Conservation (phyloP, 2,797 vertebrate species). For the Mus spretus region DNA sequence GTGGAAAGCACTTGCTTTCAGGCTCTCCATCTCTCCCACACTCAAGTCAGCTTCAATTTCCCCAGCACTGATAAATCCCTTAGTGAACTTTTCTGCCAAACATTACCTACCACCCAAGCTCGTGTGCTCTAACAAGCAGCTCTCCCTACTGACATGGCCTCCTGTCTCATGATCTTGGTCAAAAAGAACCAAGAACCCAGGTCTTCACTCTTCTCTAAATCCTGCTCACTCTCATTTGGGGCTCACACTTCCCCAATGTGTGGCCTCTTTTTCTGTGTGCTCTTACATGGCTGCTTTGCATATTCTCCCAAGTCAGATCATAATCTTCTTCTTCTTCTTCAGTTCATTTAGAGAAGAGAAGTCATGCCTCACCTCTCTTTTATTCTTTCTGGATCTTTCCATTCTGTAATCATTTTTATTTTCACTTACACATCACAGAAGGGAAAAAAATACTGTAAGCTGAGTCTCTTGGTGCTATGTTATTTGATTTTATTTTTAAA, state of each 20-base stretch:
- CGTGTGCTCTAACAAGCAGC: background rate
- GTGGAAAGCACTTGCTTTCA: background rate
- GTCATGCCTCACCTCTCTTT: background rate
- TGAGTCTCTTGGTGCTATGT: background rate
- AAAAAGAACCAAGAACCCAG: background rate
- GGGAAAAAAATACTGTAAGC: conserved; percentile 19
- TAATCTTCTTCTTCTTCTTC: background rate
- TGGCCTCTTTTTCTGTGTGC: background rate
- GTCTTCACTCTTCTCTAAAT: background rate
- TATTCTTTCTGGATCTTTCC: background rate
- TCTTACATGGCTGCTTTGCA: background rate
- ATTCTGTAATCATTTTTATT: conserved; percentile 22
- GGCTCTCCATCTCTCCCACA: background rate
- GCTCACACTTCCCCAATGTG: background rate
- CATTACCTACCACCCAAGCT: background rate
- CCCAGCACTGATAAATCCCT: background rate
- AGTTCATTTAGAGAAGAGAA: no score
- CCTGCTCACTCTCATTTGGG: background rate
- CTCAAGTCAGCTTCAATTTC: conserved; percentile 34
- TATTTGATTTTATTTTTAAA: background rate
- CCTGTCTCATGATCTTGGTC: background rate
- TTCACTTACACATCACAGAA: background rate
- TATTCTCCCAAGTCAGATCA: background rate
- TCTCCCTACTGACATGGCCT: background rate
- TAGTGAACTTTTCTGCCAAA: background rate